Conservation (phyloP, 2,113 vertebrate genomes). For the Alligator mississippiensis region DNA sequence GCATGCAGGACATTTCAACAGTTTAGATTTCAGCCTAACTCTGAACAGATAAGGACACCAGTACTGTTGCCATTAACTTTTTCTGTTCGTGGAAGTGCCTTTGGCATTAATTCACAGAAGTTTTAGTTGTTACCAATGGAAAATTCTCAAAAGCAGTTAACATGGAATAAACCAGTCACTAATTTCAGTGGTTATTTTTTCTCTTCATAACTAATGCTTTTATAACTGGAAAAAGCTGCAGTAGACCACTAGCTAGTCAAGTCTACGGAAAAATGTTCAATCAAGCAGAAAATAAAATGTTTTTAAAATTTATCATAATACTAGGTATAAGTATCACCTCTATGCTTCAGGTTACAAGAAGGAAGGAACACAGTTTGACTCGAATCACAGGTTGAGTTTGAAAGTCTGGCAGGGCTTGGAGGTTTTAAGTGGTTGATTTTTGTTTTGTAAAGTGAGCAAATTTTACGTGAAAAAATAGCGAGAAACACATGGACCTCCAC, state of each 20-base stretch:
- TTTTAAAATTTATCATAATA: neutral
- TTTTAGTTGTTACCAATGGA: neutral
- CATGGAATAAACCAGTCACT: neutral
- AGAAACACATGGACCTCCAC: neutral
- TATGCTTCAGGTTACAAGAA: neutral
- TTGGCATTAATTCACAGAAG: neutral
- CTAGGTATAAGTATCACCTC: too few species aligned
- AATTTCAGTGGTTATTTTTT: neutral
- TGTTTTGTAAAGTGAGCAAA: neutral
- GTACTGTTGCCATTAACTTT: neutral
- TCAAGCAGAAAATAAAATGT: neutral
- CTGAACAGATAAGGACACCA: neutral
- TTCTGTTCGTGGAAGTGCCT: neutral
- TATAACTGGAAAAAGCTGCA: neutral
- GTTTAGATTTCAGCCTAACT: neutral
- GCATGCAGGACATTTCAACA: neutral
- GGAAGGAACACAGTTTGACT: neutral
- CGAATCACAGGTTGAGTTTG: neutral
- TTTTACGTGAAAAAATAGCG: neutral
- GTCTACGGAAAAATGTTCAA: neutral
- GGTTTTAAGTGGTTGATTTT: neutral
- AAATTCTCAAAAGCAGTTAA: conserved; percentile 8
- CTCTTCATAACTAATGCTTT: neutral
- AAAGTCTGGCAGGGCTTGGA: neutral
- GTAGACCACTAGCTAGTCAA: neutral